Conservation (phyloP, 2,113 vertebrate species). For the Sinocyclocheilus rhinocerous region DNA sequence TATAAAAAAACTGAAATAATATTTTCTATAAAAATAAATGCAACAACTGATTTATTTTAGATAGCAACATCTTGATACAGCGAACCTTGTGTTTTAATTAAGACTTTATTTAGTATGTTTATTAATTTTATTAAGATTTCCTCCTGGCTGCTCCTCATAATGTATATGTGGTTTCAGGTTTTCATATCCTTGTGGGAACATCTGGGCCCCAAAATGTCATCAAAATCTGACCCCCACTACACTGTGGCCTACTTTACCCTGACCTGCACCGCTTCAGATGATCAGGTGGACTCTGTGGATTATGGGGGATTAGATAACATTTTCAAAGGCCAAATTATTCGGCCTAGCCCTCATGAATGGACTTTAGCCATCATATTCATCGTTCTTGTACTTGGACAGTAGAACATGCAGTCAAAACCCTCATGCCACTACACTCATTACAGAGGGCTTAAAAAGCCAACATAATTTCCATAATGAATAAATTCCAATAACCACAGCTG, state of each 20-base stretch:
- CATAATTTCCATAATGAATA: conserved; percentile 20
- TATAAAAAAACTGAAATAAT: too few species aligned
- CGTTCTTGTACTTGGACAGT: background rate
- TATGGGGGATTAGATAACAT: conserved; percentile 43
- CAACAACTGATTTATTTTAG: too few species aligned
- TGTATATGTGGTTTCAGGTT: background rate
- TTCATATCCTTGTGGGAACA: background rate
- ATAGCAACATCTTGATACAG: background rate
- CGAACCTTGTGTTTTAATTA: background rate
- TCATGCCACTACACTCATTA: conserved; percentile 8
- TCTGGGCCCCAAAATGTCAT: background rate
- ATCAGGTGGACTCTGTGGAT: conserved; percentile 9
- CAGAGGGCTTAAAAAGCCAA: conserved; percentile 9
- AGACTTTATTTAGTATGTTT: background rate
- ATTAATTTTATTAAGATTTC: background rate
- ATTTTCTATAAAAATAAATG: background rate
- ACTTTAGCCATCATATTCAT: background rate
- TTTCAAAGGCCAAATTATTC: conserved; percentile 11
- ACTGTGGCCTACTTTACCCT: background rate
- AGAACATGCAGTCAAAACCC: background rate
- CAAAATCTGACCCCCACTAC: background rate
- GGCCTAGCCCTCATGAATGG: background rate
- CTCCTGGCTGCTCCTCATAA: background rate
- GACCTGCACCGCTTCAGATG: background rate
- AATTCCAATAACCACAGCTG: conserved; percentile 27